phyloP scores from a whole-genome alignment of 2,797 vertebrate genomes.

The Amblyraja radiata region DNA sequence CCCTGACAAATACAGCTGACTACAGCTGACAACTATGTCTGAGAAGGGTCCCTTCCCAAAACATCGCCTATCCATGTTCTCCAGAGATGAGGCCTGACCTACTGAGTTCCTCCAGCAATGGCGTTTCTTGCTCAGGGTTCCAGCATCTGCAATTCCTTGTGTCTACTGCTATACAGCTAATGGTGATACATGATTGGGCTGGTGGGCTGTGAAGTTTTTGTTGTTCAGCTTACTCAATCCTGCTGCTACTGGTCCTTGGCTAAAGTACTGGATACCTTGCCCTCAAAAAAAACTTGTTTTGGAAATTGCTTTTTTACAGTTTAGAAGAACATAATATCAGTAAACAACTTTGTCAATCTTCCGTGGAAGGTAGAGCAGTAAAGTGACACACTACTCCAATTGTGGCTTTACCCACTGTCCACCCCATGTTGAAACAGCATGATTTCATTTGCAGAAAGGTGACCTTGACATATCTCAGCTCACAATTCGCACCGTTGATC shows the following conservation, averaged over 20 bases:
- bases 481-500: not conserved
- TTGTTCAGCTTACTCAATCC: not conserved
- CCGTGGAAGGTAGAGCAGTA: not conserved
- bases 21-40: no score
- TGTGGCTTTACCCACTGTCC: not conserved
- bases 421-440: not conserved
- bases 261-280: not conserved
- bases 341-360: not conserved
- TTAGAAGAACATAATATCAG: not conserved
- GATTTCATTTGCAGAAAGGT: not conserved
- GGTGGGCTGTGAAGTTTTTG: not conserved
- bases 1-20: no score
- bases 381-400: not conserved
- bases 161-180: no score
- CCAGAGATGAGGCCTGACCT: no score
- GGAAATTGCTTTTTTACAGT: conserved; percentile 5
- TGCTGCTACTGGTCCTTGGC: not conserved
- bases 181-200: not conserved
- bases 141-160: no score
- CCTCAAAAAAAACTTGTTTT: not conserved
- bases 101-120: no score
- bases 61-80: no score
- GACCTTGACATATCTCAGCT: not conserved
- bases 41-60: no score
- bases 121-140: no score